A percentile compares a stretch with the other conserved stretches of the same genome.
phyloP scores from a whole-genome alignment of 2,888 invertebrate species.

The Mylabris sibirica region DNA sequence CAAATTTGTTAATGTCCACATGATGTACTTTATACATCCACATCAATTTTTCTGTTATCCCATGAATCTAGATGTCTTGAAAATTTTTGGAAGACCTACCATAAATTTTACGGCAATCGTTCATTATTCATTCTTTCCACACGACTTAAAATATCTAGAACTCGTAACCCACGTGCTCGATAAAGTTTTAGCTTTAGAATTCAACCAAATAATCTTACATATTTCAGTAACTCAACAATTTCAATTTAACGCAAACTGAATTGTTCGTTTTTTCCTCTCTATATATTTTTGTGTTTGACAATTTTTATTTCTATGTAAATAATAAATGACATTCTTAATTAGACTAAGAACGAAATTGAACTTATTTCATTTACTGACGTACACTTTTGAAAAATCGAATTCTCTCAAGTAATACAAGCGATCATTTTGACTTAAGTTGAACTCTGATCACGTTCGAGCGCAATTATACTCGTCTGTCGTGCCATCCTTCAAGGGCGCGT shows the following conservation, averaged over 20 bases:
- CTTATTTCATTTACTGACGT: constrained; percentile 33
- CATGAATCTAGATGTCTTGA: constrained; percentile 34
- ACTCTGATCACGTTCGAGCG: constrained; percentile 53
- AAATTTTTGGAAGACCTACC: constrained; percentile 32
- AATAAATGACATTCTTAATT: constrained; percentile 25
- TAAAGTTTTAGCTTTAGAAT: constrained; percentile 23
- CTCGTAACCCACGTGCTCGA: constrained; percentile 32
- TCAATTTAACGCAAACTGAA: background rate
- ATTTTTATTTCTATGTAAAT: constrained; percentile 25
- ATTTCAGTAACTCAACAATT: background rate
- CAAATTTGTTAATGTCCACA: constrained; percentile 35
- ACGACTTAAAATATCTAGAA: constrained; percentile 35
- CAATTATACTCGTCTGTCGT: constrained; percentile 57
- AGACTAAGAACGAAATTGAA: constrained; percentile 30
- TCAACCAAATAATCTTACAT: background rate
- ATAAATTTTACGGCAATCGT: constrained; percentile 43
- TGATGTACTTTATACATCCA: constrained; percentile 33
- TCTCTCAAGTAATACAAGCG: constrained; percentile 35
- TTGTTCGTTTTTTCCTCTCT: background rate
- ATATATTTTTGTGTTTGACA: constrained; percentile 5
- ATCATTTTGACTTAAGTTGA: constrained; percentile 44
- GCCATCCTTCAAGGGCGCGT: constrained; percentile 55
- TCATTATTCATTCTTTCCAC: constrained; percentile 47
- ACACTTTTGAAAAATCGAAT: constrained; percentile 40
- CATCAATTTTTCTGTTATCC: constrained; percentile 33